Conservation (phyloP, 2,797 vertebrate genomes). For the Hippopotamyrus pictus region DNA sequence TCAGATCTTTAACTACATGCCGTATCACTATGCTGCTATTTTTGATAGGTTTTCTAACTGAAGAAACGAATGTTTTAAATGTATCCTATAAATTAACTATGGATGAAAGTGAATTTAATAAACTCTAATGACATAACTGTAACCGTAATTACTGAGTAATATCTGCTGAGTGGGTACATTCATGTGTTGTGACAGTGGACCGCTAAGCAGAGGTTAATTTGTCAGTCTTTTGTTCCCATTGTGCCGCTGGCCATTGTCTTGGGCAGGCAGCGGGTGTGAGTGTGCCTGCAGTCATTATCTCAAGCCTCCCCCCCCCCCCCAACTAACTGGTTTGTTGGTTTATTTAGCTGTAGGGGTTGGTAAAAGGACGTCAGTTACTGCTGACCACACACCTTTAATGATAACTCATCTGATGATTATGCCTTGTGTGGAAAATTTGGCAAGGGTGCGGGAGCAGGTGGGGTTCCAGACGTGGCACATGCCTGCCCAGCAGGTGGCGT, state of each 20-base stretch:
- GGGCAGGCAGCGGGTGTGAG: neutral
- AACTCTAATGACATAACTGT: neutral
- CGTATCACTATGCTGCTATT: neutral
- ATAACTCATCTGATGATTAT: neutral
- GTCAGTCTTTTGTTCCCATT: neutral
- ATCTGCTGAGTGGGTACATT: neutral
- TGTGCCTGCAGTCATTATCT: neutral
- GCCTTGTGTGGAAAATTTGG: neutral
- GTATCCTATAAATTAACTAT: neutral
- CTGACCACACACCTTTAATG: neutral
- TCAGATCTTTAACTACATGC: neutral
- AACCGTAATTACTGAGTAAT: neutral
- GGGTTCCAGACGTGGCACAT: neutral
- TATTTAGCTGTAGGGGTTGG: neutral
- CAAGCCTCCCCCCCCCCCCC: neutral
- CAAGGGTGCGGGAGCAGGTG: neutral
- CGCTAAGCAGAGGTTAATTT: neutral
- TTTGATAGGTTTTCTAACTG: neutral
- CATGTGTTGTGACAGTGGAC: neutral
- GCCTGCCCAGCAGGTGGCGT: neutral
- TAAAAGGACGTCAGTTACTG: neutral
- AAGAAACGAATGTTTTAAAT: neutral
- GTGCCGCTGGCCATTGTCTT: neutral
- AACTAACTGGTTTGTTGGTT: neutral
- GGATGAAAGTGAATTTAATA: neutral